Evolutionary conservation across 2,797 vertebrate species (phyloP), one percentile per base, ranked within the genome.

Genomic region (Galaxias olidus): DNA sequence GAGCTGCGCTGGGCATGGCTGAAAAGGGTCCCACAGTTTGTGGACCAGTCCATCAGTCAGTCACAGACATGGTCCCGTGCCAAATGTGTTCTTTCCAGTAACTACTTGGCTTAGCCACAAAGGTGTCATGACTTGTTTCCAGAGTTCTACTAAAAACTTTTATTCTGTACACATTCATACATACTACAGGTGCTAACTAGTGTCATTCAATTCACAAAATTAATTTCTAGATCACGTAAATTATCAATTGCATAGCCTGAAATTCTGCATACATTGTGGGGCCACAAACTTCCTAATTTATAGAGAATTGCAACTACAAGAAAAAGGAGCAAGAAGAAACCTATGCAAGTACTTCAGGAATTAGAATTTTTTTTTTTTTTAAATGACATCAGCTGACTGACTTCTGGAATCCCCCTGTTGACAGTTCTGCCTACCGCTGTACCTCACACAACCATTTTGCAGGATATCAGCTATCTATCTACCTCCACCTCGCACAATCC

Each of bases 261-360:
- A n/a, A n/a, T n/a, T 65, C 73, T 66, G 78, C 74, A 87, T 44
- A 76, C 81, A 78, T 69, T 10, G 63, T 41, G 18, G 57, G 17
- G 45, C 17, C 48, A 72, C 72, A 71, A 75, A 86, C 82, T 88
- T 90, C 87, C 84, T 82, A 57, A 46, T 88, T 82, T 84, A 48
- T 69, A 47, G n/a, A 30, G 62, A 72, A 61, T 72, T 61, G 50
- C 61, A 1, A 15, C 55, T 18, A 19, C 61, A 12, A 17, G 11
- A 42, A 19, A 51, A 50, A 45, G 11, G 68, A 77, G 79, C 79
- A 81, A 83, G 75, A 84, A 79, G 52, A 72, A 85, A 88, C 83
- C 72, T 86, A 85, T 87, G 84, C 80, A 87, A 85, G 83, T 72
- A 86, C 88, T 87, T 87, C 73, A 88, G 84, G 86, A 89, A 87